phyloP scores from a whole-genome alignment of 1,140 invertebrate species.

The Elymnias hypermnestra region DNA sequence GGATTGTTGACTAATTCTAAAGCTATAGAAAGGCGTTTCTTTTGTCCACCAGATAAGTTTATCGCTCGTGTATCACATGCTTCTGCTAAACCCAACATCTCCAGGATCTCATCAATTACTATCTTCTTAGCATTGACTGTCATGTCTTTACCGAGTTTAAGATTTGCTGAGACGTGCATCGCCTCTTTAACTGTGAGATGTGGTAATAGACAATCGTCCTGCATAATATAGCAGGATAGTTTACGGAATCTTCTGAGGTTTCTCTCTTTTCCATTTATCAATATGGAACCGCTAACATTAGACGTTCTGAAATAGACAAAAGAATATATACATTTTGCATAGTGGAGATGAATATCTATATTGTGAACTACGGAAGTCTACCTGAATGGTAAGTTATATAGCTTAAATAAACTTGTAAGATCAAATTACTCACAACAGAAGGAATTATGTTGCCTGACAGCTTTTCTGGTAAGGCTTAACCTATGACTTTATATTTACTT shows the following conservation, averaged over 20 bases:
- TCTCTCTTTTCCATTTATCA: constrained; percentile 91
- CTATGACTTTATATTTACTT: too few species aligned
- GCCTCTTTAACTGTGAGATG: constrained; percentile 96
- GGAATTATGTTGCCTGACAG: too few species aligned
- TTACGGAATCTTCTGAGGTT: constrained; percentile 94
- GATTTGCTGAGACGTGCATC: constrained; percentile 93
- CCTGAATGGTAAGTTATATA: too few species aligned
- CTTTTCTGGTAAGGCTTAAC: too few species aligned
- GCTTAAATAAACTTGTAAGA: too few species aligned
- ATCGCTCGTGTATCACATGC: constrained; percentile 92
- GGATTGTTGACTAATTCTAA: constrained; percentile 97
- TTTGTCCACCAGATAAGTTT: constrained; percentile 95
- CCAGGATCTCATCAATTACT: constrained; percentile 94
- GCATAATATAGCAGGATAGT: constrained; percentile 98
- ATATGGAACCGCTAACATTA: constrained; percentile 86
- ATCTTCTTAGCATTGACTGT: constrained; percentile 84
- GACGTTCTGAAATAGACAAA: too few species aligned
- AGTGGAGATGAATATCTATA: too few species aligned
- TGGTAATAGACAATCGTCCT: constrained; percentile 95
- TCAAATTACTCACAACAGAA: too few species aligned
- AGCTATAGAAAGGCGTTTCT: constrained; percentile 97
- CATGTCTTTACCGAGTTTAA: constrained; percentile 90
- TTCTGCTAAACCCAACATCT: constrained; percentile 91
- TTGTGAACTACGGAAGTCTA: too few species aligned
- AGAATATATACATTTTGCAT: too few species aligned